phyloP scores from a whole-genome alignment of 2,888 invertebrate genomes.

The Psylliodes chrysocephalus region DNA sequence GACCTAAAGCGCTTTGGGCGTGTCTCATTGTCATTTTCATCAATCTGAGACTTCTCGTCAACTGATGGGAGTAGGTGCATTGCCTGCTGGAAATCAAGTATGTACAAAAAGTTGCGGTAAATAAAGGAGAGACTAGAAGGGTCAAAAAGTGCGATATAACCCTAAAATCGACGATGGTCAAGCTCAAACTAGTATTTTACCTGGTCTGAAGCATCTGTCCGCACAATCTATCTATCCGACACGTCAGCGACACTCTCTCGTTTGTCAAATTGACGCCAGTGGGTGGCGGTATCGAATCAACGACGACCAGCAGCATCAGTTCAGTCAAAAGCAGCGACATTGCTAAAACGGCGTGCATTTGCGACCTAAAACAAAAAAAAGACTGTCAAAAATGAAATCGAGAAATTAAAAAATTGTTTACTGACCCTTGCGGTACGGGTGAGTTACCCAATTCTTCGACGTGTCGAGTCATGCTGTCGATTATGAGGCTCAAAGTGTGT shows the following conservation, averaged over 20 bases:
- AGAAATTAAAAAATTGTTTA: too few species aligned
- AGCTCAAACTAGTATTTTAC: conserved; percentile 11
- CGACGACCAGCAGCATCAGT: conserved; percentile 64
- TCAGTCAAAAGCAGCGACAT: conserved; percentile 66
- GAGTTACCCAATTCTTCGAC: conserved; percentile 60
- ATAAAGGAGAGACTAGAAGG: background rate
- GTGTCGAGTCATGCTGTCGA: conserved; percentile 65
- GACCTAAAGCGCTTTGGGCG: conserved; percentile 56
- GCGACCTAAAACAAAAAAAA: conserved; percentile 42
- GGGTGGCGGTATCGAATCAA: conserved; percentile 63
- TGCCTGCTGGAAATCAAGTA: conserved; percentile 13
- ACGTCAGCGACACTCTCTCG: conserved; percentile 58
- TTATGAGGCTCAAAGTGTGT: conserved; percentile 63
- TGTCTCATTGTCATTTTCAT: conserved; percentile 58
- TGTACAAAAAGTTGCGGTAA: background rate
- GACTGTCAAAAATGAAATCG: background rate
- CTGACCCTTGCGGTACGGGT: conserved; percentile 14
- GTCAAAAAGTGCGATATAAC: too few species aligned
- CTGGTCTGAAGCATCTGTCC: conserved; percentile 58
- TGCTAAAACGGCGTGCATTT: conserved; percentile 61
- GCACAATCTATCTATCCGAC: conserved; percentile 60
- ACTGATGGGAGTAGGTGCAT: conserved; percentile 52
- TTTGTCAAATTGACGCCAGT: conserved; percentile 59
- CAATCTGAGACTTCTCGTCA: conserved; percentile 57
- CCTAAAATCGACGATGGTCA: background rate